These are phyloP conservation scores for Drosophila merina DNA, from an alignment of 2,888 invertebrate genomes.

Conservation along the genomic window DNA sequence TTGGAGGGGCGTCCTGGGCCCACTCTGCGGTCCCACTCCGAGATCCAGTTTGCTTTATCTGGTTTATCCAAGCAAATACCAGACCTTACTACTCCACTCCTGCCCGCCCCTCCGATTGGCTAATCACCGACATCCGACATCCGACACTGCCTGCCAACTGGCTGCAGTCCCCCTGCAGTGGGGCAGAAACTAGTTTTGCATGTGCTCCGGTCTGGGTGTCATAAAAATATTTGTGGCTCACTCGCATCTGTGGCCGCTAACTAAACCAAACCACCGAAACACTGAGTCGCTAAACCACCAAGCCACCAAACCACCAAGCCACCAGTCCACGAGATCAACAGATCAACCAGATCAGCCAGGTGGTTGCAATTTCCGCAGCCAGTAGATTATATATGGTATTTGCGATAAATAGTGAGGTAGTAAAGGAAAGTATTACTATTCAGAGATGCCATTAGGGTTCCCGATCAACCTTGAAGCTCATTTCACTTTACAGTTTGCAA, in stretches of 20 bases:
- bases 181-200: slow-evolving; percentile 43
- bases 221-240: slow-evolving; percentile 65
- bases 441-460: neutral
- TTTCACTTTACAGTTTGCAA: slow-evolving; percentile 21
- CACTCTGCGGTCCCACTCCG: slow-evolving; percentile 14
- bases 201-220: slow-evolving; percentile 47
- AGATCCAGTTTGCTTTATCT: slow-evolving; percentile 39
- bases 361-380: slow-evolving; percentile 18
- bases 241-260: slow-evolving; percentile 34
- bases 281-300: slow-evolving; percentile 15
- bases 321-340: neutral
- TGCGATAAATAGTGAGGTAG: neutral
- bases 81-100: neutral
- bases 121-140: slow-evolving; percentile 67
- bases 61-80: slow-evolving; percentile 21
- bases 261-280: slow-evolving; percentile 12
- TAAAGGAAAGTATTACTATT: neutral
- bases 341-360: slow-evolving; percentile 6
- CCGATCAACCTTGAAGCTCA: slow-evolving; percentile 32
- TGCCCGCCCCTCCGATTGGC: slow-evolving; percentile 53
- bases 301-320: neutral
- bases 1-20: neutral
- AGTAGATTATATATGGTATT: slow-evolving; percentile 1
- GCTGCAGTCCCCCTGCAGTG: no score
- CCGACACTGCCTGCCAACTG: neutral